A percentile compares a stretch with the other conserved stretches of the same genome.
Evolutionary conservation across 2,888 invertebrate species (phyloP).

Genomic region (Leucoma salicis): DNA sequence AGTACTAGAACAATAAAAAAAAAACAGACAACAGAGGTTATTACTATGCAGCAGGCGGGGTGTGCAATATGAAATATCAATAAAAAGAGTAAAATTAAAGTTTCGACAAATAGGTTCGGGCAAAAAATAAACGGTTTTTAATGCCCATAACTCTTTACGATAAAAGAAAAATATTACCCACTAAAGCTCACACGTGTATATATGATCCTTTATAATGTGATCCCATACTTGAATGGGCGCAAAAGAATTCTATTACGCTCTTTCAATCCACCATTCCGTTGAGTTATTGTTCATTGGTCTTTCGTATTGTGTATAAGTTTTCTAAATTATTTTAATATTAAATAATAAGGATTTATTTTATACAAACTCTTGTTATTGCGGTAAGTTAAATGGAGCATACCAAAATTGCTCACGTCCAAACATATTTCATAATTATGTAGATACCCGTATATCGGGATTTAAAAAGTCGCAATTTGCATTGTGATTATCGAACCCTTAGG

Average conservation of each 20-base stretch:
- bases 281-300: conserved; percentile 34
- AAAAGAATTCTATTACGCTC: conserved; percentile 31
- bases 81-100: not conserved
- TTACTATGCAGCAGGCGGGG: no score
- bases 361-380: not conserved
- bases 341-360: conserved; percentile 2
- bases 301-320: conserved; percentile 31
- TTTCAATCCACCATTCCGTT: conserved; percentile 25
- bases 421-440: conserved; percentile 9
- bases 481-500: conserved; percentile 14
- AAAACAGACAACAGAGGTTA: no score
- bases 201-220: conserved; percentile 29
- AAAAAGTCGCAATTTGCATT: conserved; percentile 18
- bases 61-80: conserved; percentile 6
- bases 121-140: conserved; percentile 21
- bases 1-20: no score
- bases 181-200: conserved; percentile 32
- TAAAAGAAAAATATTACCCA: conserved; percentile 33
- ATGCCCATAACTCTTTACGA: conserved; percentile 30
- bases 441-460: conserved; percentile 14
- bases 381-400: conserved; percentile 6
- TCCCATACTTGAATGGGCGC: conserved; percentile 28
- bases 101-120: conserved; percentile 10
- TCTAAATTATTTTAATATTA: conserved; percentile 15
- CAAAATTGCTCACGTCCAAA: conserved; percentile 4